Conservation (phyloP, 1,140 invertebrate species). For the Aphelenchoides fujianensis region DNA sequence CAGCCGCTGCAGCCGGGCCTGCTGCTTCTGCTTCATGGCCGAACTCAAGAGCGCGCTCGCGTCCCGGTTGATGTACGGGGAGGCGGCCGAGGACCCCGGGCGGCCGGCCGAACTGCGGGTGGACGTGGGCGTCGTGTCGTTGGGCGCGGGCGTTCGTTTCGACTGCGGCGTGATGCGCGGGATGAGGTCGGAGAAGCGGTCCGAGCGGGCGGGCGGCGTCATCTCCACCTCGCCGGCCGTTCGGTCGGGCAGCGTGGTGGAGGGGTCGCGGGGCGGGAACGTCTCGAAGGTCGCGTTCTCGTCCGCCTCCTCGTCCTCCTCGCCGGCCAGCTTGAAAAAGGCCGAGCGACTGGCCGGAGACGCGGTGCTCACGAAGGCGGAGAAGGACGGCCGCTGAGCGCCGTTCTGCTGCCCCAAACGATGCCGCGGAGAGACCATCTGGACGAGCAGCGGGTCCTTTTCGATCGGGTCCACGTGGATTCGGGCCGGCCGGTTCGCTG, state of each 20-base stretch:
- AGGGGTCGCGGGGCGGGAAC: background rate
- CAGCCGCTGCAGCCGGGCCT: background rate
- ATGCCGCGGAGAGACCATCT: background rate
- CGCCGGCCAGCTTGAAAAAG: background rate
- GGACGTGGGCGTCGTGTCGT: background rate
- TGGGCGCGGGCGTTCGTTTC: background rate
- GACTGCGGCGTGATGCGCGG: background rate
- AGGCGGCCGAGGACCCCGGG: background rate
- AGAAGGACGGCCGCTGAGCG: background rate
- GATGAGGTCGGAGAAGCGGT: background rate
- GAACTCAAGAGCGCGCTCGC: background rate
- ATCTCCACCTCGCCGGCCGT: background rate
- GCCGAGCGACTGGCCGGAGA: background rate
- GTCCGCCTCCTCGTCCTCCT: background rate
- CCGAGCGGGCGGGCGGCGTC: background rate
- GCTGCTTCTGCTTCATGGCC: background rate
- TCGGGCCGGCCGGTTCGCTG: background rate
- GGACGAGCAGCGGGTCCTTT: background rate
- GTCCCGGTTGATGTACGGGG: conserved; percentile 4
- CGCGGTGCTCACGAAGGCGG: background rate
- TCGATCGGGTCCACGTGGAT: background rate
- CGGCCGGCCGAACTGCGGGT: background rate
- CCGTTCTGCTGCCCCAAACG: background rate
- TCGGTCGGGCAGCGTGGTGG: background rate
- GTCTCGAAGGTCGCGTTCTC: background rate